A percentile compares a stretch with the other conserved stretches of the same genome.
Conservation (phyloP, 2,113 vertebrate species). For the Ageneiosus marmoratus region DNA sequence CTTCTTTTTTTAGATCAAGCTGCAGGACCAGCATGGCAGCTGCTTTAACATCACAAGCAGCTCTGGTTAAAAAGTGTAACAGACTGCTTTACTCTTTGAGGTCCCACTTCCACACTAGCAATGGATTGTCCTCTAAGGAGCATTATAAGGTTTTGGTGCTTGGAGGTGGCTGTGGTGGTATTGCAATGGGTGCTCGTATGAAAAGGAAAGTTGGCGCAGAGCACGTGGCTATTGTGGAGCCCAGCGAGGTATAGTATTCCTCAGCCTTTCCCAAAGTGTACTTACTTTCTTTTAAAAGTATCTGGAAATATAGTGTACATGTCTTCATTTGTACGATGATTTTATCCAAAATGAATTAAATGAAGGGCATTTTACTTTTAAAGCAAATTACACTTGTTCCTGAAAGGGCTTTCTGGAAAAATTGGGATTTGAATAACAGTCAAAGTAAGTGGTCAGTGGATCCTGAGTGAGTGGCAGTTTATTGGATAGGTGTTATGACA, state of each 20-base stretch:
- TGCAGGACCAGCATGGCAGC: constrained; percentile 34
- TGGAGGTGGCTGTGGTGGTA: constrained; percentile 88
- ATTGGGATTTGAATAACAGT: not conserved
- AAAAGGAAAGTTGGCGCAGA: constrained; percentile 86
- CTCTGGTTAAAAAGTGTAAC: constrained; percentile 10
- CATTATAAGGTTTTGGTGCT: constrained; percentile 89
- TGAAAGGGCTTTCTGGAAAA: not conserved
- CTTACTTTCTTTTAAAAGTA: not conserved
- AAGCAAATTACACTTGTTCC: not conserved
- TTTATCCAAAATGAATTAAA: not conserved
- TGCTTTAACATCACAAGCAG: not conserved
- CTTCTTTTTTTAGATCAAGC: not conserved
- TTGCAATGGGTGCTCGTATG: constrained; percentile 91
- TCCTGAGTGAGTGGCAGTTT: not conserved
- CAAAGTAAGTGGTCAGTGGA: not conserved
- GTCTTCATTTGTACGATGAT: not conserved
- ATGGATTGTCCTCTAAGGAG: constrained; percentile 70
- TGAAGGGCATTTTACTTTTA: not conserved
- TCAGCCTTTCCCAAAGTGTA: not conserved
- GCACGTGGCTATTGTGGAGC: constrained; percentile 90
- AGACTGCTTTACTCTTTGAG: constrained; percentile 18
- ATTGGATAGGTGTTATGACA: not conserved
- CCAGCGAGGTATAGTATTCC: constrained; percentile 77
- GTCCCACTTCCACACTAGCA: constrained; percentile 62
- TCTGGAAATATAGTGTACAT: not conserved